Evolutionary conservation across 2,797 vertebrate species (phyloP).

Genomic region (Brotogeris chrysoptera): DNA sequence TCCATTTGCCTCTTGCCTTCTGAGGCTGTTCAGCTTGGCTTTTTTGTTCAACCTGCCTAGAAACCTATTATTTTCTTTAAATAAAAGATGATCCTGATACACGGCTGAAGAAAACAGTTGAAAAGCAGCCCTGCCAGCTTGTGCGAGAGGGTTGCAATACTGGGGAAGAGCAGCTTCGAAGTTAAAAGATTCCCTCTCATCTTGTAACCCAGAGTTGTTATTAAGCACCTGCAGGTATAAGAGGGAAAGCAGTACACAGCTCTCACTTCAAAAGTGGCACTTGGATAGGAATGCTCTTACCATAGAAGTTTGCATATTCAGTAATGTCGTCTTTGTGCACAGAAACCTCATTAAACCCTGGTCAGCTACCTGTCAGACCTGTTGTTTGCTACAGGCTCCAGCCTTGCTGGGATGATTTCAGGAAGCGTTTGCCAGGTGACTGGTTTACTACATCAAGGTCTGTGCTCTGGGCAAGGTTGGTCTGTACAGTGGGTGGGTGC

Average conservation of each 20-base stretch:
- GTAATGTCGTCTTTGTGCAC: background rate
- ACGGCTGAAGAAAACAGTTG: background rate
- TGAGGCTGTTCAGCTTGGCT: background rate
- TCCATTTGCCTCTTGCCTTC: constrained; percentile 23
- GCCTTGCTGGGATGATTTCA: background rate
- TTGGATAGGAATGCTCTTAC: background rate
- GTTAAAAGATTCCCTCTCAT: background rate
- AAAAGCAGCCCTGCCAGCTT: background rate
- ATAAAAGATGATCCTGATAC: constrained; percentile 43
- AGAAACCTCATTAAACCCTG: background rate
- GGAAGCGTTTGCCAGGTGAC: background rate
- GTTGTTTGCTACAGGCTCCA: background rate
- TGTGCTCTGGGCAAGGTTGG: background rate
- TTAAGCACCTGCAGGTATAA: background rate
- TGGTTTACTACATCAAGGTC: background rate
- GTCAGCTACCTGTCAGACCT: background rate
- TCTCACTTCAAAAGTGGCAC: background rate
- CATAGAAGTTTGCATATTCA: background rate
- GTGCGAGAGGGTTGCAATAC: background rate
- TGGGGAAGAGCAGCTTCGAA: background rate
- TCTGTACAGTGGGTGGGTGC: background rate
- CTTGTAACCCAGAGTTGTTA: background rate
- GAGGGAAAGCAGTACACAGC: background rate
- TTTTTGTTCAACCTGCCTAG: background rate
- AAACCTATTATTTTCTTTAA: constrained; percentile 36